Evolutionary conservation across 2,888 invertebrate species (phyloP).

Genomic region (Parnassius glacialis): DNA sequence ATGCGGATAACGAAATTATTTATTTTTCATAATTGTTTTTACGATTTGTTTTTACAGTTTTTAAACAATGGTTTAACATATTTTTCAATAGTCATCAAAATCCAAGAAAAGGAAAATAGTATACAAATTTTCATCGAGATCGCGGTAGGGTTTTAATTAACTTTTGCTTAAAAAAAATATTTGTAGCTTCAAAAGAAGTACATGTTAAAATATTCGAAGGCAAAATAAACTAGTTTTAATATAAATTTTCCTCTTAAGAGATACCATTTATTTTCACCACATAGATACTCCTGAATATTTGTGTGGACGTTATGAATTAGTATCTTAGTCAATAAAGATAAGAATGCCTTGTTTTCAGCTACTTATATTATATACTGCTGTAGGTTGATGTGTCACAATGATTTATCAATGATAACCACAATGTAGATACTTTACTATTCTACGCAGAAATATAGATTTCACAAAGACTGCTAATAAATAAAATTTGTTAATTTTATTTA

Average conservation of each 20-base stretch:
- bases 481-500: no score
- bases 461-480: background rate
- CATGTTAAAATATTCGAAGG: no score
- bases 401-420: conserved; percentile 10
- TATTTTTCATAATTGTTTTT: no score
- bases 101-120: no score
- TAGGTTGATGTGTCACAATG: conserved; percentile 41
- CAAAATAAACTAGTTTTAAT: background rate
- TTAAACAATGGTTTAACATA: no score
- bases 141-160: no score
- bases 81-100: no score
- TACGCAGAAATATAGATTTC: background rate
- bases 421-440: background rate
- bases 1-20: no score
- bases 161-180: no score
- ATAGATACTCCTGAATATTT: conserved; percentile 39
- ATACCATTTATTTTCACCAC: conserved; percentile 32
- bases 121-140: no score
- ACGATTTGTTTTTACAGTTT: no score
- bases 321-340: conserved; percentile 70
- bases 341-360: conserved; percentile 57
- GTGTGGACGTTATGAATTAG: conserved; percentile 53
- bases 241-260: conserved; percentile 24
- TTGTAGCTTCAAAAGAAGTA: no score
- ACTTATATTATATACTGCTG: conserved; percentile 40